A percentile compares a stretch with the other conserved stretches of the same genome.
These are phyloP conservation scores for Martes martes DNA, from an alignment of 2,113 vertebrate genomes.

Conservation along the genomic window DNA sequence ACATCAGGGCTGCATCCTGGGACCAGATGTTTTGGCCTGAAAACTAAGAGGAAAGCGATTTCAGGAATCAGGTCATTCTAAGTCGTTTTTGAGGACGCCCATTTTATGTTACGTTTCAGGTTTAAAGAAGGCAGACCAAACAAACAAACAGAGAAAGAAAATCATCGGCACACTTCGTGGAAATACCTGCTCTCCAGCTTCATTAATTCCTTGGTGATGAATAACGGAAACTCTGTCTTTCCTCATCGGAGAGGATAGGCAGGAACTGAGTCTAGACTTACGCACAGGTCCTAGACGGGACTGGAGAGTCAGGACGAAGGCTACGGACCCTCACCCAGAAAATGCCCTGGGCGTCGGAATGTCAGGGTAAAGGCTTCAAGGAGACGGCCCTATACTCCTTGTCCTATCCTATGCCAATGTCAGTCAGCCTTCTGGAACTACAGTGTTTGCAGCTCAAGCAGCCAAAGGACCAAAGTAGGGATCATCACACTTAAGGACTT, in stretches of 20 bases:
- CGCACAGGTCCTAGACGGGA: not conserved
- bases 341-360: not conserved
- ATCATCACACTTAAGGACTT: not conserved
- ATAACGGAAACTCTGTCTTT: not conserved
- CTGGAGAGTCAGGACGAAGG: not conserved
- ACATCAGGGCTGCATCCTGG: not conserved
- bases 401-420: not conserved
- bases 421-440: not conserved
- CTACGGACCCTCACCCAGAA: not conserved
- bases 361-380: not conserved
- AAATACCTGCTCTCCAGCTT: not conserved
- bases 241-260: not conserved
- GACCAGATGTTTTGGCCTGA: not conserved
- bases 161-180: accelerated
- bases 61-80: not conserved
- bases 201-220: not conserved
- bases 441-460: not conserved
- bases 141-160: not conserved
- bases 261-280: not conserved
- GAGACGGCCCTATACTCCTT: not conserved
- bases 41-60: not conserved
- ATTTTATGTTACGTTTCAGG: not conserved
- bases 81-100: not conserved
- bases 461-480: not conserved
- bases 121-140: not conserved